Conservation (phyloP, 23 tunicate species). For the Ciona savignyi region DNA sequence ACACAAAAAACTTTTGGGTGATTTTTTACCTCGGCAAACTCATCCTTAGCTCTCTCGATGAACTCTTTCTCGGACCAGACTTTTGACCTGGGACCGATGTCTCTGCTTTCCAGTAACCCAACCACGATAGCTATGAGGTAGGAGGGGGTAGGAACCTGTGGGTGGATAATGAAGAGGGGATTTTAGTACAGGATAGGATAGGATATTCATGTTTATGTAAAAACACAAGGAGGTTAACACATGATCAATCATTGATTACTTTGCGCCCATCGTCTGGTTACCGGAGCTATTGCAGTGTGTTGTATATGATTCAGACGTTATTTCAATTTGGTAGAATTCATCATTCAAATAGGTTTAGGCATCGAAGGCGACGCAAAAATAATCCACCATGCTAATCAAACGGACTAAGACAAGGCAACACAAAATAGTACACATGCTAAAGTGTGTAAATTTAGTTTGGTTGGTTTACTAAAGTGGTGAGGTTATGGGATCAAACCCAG, state of each 20-base stretch:
- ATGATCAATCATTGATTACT: no score
- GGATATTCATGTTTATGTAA: no score
- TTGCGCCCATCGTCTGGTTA: constrained; percentile 66
- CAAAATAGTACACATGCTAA: no score
- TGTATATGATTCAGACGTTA: constrained; percentile 72
- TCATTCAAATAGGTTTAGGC: constrained; percentile 29
- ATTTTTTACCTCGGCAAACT: constrained; percentile 92
- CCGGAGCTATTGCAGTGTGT: constrained; percentile 37
- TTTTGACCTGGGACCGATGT: constrained; percentile 85
- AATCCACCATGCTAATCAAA: constrained; percentile 1
- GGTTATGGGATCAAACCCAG: no score
- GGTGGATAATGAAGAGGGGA: no score
- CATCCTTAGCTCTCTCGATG: constrained; percentile 72
- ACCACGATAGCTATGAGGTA: constrained; percentile 89
- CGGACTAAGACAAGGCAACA: constrained; percentile 10
- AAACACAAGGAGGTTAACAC: no score
- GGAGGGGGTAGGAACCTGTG: constrained; percentile 86
- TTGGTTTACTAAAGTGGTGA: no score
- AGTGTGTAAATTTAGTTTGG: no score
- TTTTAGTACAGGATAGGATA: no score
- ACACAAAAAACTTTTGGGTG: no score
- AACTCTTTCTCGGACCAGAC: constrained; percentile 90
- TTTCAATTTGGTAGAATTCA: constrained; percentile 72
- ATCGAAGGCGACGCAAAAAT: constrained; percentile 4
- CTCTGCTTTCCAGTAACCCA: constrained; percentile 68